Base-by-base conservation (phyloP, 2,113 vertebrate genomes). In the Canis aureus region DNA sequence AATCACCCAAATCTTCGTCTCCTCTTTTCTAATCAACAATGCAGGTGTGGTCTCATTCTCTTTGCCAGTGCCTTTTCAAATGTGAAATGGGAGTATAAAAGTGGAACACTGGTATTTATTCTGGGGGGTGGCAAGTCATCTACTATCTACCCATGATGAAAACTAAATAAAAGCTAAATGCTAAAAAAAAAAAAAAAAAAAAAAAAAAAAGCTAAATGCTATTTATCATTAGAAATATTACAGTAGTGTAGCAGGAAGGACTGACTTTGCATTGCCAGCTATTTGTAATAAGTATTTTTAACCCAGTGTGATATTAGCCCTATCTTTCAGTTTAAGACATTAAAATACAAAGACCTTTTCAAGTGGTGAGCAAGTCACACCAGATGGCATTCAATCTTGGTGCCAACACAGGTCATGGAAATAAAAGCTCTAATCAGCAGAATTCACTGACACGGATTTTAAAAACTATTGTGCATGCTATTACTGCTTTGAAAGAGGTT, bases 111-210 rank as follows among this genome's bases (percentile, higher is more conserved):
- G 27, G 32, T 49, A 83, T 32, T 59, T 95, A 62, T 67, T 76
- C 51, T 4, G 16, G 51, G 35, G 43, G 32, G 5, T 1, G 69
- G 59, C n/a, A 67, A 20, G 38, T 64, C 35, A 80, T 66, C 69
- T 80, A 66, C 29, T 96, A 82, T 66, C 25, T 66, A 73, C 92
- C 76, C 84, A 71, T 49, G 64, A 91, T 73, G 62, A 95, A 95
- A 95, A 91, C n/a, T 51, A 93, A 83, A 89, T 51, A 59, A 82
- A 96, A 87, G 60, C 38, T 53, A 95, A 95, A 92, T 62, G 76
- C 27, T 85, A 66, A n/a, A n/a, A n/a, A n/a, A n/a, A n/a, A n/a
- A n/a, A n/a, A n/a, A n/a, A n/a, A n/a, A n/a, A n/a, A n/a, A n/a
- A n/a, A n/a, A n/a, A n/a, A n/a, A n/a, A 59, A 82, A 96, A 87